Evolutionary conservation across 2,113 vertebrate genomes (phyloP).

Genomic region (Ailuropoda melanoleuca): DNA sequence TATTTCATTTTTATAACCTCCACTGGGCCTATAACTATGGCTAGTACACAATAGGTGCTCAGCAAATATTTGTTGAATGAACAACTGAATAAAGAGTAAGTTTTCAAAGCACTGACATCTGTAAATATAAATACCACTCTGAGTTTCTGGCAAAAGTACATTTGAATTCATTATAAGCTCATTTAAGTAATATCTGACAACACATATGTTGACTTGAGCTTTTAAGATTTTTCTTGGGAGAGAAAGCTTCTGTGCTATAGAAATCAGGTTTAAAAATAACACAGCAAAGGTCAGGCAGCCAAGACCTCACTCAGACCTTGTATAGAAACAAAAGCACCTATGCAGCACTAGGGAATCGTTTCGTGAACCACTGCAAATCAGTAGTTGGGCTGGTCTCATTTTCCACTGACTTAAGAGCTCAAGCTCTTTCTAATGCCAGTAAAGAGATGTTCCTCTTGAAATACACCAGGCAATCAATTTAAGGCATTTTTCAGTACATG

Average conservation of each 20-base stretch:
- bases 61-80: not conserved
- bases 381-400: not conserved
- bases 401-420: not conserved
- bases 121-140: not conserved
- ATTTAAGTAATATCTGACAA: constrained; percentile 36
- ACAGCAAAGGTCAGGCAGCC: constrained; percentile 1
- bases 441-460: constrained; percentile 44
- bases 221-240: constrained; percentile 36
- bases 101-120: constrained; percentile 2
- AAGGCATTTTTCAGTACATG: constrained; percentile 40
- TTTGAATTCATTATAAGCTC: constrained; percentile 24
- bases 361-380: constrained; percentile 6
- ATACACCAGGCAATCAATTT: not conserved
- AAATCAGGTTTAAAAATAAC: constrained; percentile 51
- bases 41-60: not conserved
- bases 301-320: constrained; percentile 27
- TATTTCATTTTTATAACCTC: not conserved
- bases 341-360: not conserved
- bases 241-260: constrained; percentile 32
- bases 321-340: constrained; percentile 42
- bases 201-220: constrained; percentile 12
- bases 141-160: constrained; percentile 19
- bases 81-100: not conserved
- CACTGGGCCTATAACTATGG: not conserved
- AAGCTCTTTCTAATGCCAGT: not conserved